Evolutionary conservation across 2,797 vertebrate genomes (phyloP).

Genomic region (Graptemys geographica): DNA sequence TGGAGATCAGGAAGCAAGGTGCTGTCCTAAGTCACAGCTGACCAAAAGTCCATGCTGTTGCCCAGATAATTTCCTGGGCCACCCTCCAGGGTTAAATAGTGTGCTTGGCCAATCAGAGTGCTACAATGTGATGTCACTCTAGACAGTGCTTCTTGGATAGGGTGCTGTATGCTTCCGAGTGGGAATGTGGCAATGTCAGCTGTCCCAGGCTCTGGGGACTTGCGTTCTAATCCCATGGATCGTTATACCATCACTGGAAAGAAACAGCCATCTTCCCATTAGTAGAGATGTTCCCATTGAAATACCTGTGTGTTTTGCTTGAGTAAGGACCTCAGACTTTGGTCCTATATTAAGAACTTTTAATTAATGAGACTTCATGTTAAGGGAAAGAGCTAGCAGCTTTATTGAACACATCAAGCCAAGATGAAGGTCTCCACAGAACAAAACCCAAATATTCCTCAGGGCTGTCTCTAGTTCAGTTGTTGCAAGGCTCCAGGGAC

Average conservation of each 20-base stretch:
- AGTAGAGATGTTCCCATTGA: not conserved
- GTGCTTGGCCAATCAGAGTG: no score
- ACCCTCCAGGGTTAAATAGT: no score
- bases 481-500: not conserved
- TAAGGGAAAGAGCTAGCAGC: not conserved
- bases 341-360: not conserved
- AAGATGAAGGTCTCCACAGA: not conserved
- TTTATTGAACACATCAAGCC: not conserved
- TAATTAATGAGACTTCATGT: not conserved
- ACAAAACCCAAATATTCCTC: not conserved
- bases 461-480: not conserved
- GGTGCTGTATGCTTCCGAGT: no score
- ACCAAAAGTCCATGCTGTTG: not conserved
- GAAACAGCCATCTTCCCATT: not conserved
- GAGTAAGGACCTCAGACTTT: not conserved
- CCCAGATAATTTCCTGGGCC: not conserved
- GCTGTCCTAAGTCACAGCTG: not conserved
- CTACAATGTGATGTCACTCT: no score
- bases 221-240: no score
- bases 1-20: not conserved
- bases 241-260: not conserved
- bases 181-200: no score
- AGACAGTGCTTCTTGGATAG: no score
- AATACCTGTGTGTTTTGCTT: not conserved
- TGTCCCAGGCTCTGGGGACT: no score